These are phyloP conservation scores for Tridacna gigas DNA, from an alignment of 2,888 invertebrate species.

Conservation along the genomic window DNA sequence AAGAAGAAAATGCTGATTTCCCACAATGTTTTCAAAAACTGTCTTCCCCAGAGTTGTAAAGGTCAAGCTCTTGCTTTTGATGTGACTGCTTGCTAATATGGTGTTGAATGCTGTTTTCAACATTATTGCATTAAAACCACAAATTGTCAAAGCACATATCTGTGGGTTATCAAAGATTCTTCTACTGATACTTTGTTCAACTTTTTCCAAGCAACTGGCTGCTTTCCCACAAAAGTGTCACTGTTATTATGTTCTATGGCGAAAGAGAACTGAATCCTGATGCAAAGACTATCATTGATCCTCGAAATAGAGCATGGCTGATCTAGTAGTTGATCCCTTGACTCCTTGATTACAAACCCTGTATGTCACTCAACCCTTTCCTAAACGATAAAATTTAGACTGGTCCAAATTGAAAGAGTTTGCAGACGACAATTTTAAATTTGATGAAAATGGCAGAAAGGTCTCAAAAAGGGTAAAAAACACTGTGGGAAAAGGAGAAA, in stretches of 20 bases:
- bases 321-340: too few species aligned
- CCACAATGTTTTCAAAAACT: too few species aligned
- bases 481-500: background rate
- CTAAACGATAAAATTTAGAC: background rate
- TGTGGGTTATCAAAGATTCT: background rate
- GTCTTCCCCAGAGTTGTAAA: too few species aligned
- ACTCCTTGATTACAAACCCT: too few species aligned
- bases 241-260: background rate
- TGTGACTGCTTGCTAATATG: too few species aligned
- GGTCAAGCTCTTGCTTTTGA: too few species aligned
- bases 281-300: background rate
- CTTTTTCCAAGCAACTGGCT: background rate
- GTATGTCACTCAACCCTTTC: background rate
- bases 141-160: too few species aligned
- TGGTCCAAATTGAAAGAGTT: background rate
- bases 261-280: background rate
- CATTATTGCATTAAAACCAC: too few species aligned
- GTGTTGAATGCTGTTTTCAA: too few species aligned
- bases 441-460: background rate
- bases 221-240: background rate
- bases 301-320: too few species aligned
- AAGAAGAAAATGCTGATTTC: too few species aligned
- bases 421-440: background rate
- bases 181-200: background rate
- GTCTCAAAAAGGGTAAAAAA: background rate